Evolutionary conservation across 1,140 invertebrate genomes (phyloP).

Genomic region (Conus betulinus): DNA sequence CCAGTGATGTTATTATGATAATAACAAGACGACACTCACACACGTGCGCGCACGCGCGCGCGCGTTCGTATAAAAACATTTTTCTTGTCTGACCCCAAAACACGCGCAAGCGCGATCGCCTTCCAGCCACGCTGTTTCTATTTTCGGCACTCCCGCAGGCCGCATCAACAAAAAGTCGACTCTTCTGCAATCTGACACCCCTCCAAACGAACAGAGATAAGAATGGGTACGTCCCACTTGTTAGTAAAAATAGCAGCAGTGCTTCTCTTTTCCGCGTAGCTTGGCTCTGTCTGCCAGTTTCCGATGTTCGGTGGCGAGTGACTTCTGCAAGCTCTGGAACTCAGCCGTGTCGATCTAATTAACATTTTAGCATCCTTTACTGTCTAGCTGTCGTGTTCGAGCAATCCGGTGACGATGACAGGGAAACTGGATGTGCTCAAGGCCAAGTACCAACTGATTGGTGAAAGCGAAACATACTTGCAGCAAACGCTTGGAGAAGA

Average conservation of each 20-base stretch:
- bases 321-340: not conserved
- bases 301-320: not conserved
- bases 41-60: no score
- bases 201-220: not conserved
- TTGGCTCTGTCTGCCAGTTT: not conserved
- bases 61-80: no score
- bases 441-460: constrained; percentile 54
- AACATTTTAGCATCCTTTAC: not conserved
- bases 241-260: not conserved
- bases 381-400: not conserved
- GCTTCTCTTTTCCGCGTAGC: constrained; percentile 18
- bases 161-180: constrained; percentile 7
- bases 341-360: not conserved
- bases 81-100: no score
- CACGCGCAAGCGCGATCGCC: not conserved
- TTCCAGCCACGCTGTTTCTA: not conserved
- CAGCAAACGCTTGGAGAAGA: constrained; percentile 36
- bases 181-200: constrained; percentile 12
- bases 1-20: no score
- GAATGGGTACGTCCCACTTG: constrained; percentile 22
- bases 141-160: not conserved
- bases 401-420: not conserved
- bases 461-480: constrained; percentile 52
- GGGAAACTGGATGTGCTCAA: constrained; percentile 19
- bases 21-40: no score